These are phyloP conservation scores for Colaptes auratus DNA, from an alignment of 2,113 vertebrate species.

Conservation along the genomic window DNA sequence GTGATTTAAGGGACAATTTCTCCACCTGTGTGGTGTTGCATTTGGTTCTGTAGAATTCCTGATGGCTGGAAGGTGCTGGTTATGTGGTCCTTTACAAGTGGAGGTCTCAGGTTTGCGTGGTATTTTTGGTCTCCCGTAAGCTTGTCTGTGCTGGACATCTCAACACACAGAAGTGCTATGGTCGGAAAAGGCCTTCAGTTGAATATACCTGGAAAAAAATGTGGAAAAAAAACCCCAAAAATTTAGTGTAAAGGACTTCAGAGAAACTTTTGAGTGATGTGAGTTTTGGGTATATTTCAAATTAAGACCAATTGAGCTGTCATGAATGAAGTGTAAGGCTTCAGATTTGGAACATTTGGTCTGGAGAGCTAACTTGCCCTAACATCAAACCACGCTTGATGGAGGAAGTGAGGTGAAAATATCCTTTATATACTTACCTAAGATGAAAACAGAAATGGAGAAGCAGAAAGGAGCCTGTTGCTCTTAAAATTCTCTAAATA, in stretches of 20 bases:
- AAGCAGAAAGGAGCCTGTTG: not conserved
- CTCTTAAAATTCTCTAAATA: not conserved
- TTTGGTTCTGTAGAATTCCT: not conserved
- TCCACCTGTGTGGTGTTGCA: not conserved
- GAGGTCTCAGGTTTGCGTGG: not conserved
- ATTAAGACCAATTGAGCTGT: not conserved
- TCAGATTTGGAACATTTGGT: not conserved
- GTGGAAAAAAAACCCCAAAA: not conserved
- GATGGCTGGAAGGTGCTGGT: not conserved
- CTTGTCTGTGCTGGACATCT: not conserved
- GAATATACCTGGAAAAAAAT: not conserved
- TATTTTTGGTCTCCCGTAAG: not conserved
- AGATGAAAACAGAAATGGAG: not conserved
- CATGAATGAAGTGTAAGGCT: slow-evolving; percentile 11
- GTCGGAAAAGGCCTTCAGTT: not conserved
- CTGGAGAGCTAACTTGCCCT: not conserved
- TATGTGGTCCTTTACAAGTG: not conserved
- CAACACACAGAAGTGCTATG: not conserved
- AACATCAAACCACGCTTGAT: not conserved
- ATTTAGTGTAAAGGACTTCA: not conserved
- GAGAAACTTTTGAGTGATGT: not conserved
- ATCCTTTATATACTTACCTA: not conserved
- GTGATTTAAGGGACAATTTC: not conserved
- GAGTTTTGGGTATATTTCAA: slow-evolving; percentile 18
- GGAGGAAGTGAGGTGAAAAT: not conserved